Base-by-base conservation (phyloP, 64 coral and sea anemone genomes). In the Montipora sp. region DNA sequence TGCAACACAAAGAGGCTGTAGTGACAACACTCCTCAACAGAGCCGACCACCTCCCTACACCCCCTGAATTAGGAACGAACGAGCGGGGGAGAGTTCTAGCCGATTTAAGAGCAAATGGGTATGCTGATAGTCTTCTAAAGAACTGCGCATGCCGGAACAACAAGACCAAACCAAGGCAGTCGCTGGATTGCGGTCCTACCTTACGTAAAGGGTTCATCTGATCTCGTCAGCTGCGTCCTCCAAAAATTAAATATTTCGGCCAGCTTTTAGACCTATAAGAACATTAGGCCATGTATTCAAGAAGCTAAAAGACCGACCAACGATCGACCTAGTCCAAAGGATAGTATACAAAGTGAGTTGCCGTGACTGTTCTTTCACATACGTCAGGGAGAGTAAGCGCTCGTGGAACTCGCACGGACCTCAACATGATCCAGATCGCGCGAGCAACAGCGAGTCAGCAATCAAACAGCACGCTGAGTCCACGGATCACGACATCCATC, bases 1-100 rank as follows among this genome's bases (percentile, higher is more conserved):
- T 74, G n/a, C 15, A 74, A 74, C 71, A 74, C 71, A 74, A 74
- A 74, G 71, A 74, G 24, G 71, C 20, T 23, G 71, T 74, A 27
- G 18, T 74, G 71, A 8, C 3, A 74, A 74, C 19, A 11, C 71
- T 74, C n/a, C 18, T 74, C 20, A 74, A 74, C 19, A 74, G 71
- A 74, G 19, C 71, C 3, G 24, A 22, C 71, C n/a, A 57, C 53
- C 53, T 57, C 3, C 9, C 43, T 12, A 49, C 75, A 24, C 8
- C 7, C 75, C 3, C 75, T 15, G 3, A 77, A 45, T 14, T 77
- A 14, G 45, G 75, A 45, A 10, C 75, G 3, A 46, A 77, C 12
- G 0, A 27, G 11, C 27, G 27, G 27, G 27, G 2, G 27, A 36
- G 27, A 36, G 71, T 73, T 4, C 0, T 21, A 7, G 36, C 18